A percentile compares a stretch with the other conserved stretches of the same genome.
Conservation (phyloP, 2,888 invertebrate genomes). For the Lysandra coridon region DNA sequence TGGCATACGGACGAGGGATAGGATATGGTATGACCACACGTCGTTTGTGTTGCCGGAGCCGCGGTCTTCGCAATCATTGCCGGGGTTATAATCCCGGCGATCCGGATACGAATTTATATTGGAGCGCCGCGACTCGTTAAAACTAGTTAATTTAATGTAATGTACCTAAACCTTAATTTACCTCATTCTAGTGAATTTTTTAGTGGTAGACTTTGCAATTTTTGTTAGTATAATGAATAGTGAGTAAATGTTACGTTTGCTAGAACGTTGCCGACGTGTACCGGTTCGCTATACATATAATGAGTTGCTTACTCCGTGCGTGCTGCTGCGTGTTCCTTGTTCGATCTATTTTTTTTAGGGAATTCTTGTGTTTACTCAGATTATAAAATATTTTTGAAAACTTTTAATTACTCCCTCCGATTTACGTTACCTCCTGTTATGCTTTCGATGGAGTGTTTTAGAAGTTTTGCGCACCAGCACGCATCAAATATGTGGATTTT, state of each 20-base stretch:
- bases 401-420: not conserved
- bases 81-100: slow-evolving; percentile 48
- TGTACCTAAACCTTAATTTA: slow-evolving; percentile 52
- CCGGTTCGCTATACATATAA: not conserved
- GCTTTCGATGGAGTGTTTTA: slow-evolving; percentile 13
- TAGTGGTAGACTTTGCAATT: slow-evolving; percentile 70
- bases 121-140: slow-evolving; percentile 55
- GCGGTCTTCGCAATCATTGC: slow-evolving; percentile 53
- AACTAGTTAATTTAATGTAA: slow-evolving; percentile 64
- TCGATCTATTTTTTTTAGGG: not conserved
- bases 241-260: slow-evolving; percentile 71
- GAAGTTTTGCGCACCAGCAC: slow-evolving; percentile 24
- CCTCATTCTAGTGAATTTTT: slow-evolving; percentile 74
- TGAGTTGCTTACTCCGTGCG: not conserved
- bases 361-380: not conserved
- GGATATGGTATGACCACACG: slow-evolving; percentile 72
- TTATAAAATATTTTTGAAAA: not conserved
- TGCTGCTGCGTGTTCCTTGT: slow-evolving; percentile 28
- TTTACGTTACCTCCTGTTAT: not conserved
- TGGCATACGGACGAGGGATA: slow-evolving; percentile 53
- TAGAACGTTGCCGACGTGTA: slow-evolving; percentile 45
- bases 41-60: slow-evolving; percentile 55
- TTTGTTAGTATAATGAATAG: slow-evolving; percentile 68
- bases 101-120: slow-evolving; percentile 65
- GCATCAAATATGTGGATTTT: slow-evolving; percentile 42